Evolutionary conservation across 1,140 invertebrate genomes (phyloP).

Genomic region (Pachyrhynchus sulphureomaculatus): DNA sequence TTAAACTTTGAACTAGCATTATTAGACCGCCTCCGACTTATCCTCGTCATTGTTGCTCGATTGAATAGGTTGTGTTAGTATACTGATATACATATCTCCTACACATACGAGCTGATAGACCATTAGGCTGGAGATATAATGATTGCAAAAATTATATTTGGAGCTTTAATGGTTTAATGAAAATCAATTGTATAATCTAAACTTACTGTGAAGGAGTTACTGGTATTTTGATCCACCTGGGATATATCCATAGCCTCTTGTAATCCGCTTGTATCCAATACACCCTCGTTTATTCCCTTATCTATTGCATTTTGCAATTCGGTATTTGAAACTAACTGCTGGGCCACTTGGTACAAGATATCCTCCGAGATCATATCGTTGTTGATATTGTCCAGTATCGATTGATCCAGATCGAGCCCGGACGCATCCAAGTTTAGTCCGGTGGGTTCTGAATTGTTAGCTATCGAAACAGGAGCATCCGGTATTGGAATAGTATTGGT

Average conservation of each 20-base stretch:
- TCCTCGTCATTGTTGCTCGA: too few relatives aligned
- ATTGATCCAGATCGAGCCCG: constrained; percentile 51
- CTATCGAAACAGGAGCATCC: background rate
- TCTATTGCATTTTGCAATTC: constrained; percentile 69
- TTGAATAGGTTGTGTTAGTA: too few relatives aligned
- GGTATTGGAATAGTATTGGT: constrained; percentile 40
- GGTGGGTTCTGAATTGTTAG: constrained; percentile 24
- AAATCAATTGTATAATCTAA: too few relatives aligned
- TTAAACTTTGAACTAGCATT: too few relatives aligned
- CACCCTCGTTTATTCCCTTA: constrained; percentile 59
- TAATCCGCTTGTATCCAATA: constrained; percentile 37
- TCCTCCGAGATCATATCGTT: constrained; percentile 65
- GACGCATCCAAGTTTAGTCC: constrained; percentile 41
- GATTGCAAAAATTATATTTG: too few relatives aligned
- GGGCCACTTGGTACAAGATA: constrained; percentile 66
- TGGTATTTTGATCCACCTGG: background rate
- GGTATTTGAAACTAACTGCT: constrained; percentile 62
- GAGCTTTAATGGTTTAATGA: too few relatives aligned
- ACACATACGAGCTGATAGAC: too few relatives aligned
- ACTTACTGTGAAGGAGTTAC: constrained; percentile 21
- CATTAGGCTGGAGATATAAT: too few relatives aligned
- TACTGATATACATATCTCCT: too few relatives aligned
- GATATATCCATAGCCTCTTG: constrained; percentile 21
- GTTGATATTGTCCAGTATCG: constrained; percentile 54
- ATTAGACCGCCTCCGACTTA: too few relatives aligned